phyloP scores from a whole-genome alignment of 2,113 vertebrate species.

The Colius striatus region DNA sequence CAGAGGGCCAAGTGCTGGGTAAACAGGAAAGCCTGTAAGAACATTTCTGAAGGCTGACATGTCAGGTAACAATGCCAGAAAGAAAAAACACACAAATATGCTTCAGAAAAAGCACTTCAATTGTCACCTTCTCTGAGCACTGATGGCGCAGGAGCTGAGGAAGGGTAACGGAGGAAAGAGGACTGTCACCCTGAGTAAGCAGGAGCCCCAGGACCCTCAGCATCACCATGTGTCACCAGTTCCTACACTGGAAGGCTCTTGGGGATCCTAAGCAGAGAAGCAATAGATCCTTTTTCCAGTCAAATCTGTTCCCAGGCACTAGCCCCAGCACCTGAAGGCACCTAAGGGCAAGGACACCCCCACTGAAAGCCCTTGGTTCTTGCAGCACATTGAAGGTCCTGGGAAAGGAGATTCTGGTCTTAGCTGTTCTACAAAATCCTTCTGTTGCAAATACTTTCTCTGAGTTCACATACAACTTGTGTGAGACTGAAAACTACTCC shows the following conservation, averaged over 20 bases:
- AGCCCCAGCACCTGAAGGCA: not conserved
- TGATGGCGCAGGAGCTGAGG: not conserved
- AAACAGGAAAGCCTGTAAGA: not conserved
- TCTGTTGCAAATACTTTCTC: not conserved
- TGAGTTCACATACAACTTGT: not conserved
- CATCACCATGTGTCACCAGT: not conserved
- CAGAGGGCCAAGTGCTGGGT: not conserved
- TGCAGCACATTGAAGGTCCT: not conserved
- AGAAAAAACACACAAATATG: not conserved
- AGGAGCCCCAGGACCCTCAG: not conserved
- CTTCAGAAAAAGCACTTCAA: not conserved
- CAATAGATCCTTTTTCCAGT: not conserved
- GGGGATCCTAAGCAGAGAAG: not conserved
- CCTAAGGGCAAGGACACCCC: not conserved
- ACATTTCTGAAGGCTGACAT: not conserved
- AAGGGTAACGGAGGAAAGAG: not conserved
- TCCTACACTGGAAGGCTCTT: not conserved
- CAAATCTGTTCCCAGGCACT: not conserved
- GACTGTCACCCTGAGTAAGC: accelerated
- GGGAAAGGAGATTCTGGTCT: not conserved
- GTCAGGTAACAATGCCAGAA: not conserved
- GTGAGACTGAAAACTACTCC: not conserved
- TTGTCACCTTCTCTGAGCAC: accelerated
- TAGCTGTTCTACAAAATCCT: not conserved
- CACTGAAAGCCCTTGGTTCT: not conserved